Base-by-base conservation (phyloP, 2,113 vertebrate species). In the Nansenia antarctica region DNA sequence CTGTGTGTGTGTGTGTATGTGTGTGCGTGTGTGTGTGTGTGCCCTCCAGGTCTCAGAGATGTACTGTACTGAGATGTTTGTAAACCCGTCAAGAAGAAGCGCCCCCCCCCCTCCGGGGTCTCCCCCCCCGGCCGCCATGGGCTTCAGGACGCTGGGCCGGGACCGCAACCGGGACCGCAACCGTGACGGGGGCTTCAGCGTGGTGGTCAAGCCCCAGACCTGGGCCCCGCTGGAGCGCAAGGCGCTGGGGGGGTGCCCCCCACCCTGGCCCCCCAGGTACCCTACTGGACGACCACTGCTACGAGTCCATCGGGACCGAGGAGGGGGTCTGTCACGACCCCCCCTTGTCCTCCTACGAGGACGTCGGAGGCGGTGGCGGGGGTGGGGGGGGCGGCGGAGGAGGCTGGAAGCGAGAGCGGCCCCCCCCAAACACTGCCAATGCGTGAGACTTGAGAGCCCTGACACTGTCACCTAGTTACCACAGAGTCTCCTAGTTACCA, bases 41-140 rank as follows among this genome's bases (percentile, higher is more conserved):
- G 26, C 27, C 32, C 58, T 73, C 42, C 81, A 93, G 92, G 91
- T 93, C 73, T 88, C 92, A 59, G 92, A 93, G 72, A 92, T 93
- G 91, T 93, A 93, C 81, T 93, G 92, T 0, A 93, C n/a, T n/a
- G n/a, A n/a, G n/a, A 93, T 68, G 92, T 93, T 65, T 93, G 92
- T 72, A 93, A 93, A 81, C 79, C 91, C 2, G 85, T 76, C 31
- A 93, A 93, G 82, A 93, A 93, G 83, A 93, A 93, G 64, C 79
- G 91, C n/a, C n/a, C n/a, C n/a, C 63, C 85, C 88, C 2, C 74
- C 88, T 34, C 90, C 92, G 0, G 89, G 88, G 18, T 93, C 92
- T 18, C n/a, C n/a, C n/a, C 92, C 92, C 3, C 90, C 92, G 2
- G 78, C 73, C 24, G 91, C 90, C 73, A 89, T 76, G 0, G 91